Conservation (phyloP, 2,113 vertebrate species). For the Budorcas taxicolor region DNA sequence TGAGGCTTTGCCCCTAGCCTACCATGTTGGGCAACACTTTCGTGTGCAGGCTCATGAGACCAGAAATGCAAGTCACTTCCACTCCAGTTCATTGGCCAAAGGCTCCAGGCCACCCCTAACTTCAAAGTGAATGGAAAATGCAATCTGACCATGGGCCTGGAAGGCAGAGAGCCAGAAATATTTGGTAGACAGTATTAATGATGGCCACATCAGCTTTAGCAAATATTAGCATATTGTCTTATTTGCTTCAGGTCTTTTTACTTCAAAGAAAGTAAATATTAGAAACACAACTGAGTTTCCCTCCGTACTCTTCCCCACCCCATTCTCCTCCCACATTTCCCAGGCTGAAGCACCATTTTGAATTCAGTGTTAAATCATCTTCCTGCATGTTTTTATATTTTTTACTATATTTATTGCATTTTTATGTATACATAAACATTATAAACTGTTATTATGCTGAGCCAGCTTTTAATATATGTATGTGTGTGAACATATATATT, state of each 20-base stretch:
- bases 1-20: background rate
- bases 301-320: background rate
- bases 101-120: background rate
- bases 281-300: background rate
- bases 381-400: background rate
- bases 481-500: background rate
- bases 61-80: background rate
- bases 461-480: background rate
- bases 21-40: background rate
- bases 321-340: background rate
- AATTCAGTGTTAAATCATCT: background rate
- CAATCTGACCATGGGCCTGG: background rate
- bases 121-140: background rate
- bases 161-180: background rate
- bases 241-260: slow-evolving; percentile 29
- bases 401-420: background rate
- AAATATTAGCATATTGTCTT: slow-evolving; percentile 31
- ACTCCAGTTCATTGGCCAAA: background rate
- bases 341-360: background rate
- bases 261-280: slow-evolving; percentile 40
- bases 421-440: background rate
- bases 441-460: background rate
- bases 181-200: background rate
- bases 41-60: background rate
- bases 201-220: background rate